Conservation (phyloP, 2,113 vertebrate genomes). For the Centropristis striata region DNA sequence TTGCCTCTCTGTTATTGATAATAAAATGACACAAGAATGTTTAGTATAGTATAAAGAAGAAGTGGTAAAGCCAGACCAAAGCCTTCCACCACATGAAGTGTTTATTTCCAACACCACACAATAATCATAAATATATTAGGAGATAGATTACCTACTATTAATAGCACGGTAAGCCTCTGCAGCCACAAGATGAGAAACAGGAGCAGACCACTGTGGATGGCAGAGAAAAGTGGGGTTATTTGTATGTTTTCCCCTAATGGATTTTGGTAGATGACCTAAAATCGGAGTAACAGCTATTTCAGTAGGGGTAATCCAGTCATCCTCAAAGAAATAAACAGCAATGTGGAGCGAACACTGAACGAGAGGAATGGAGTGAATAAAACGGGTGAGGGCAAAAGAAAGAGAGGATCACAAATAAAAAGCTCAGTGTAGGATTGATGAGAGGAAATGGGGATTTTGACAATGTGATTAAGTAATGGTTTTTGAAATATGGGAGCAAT, state of each 20-base stretch:
- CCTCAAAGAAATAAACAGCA: slow-evolving; percentile 76
- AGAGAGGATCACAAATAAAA: slow-evolving; percentile 77
- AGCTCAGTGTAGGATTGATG: slow-evolving; percentile 78
- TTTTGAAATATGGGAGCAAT: slow-evolving; percentile 75
- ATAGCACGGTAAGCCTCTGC: slow-evolving; percentile 67
- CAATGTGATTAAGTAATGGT: slow-evolving; percentile 85
- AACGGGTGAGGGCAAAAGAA: slow-evolving; percentile 69
- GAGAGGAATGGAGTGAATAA: slow-evolving; percentile 65
- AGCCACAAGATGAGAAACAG: slow-evolving; percentile 65
- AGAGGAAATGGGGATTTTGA: slow-evolving; percentile 83
- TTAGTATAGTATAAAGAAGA: slow-evolving; percentile 22
- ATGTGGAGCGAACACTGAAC: slow-evolving; percentile 63
- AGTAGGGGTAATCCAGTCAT: slow-evolving; percentile 84
- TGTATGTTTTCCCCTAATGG: slow-evolving; percentile 77
- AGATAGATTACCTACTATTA: slow-evolving; percentile 74
- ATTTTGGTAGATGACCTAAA: slow-evolving; percentile 84
- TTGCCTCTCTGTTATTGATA: slow-evolving; percentile 51
- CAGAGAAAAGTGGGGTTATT: slow-evolving; percentile 77
- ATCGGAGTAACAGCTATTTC: slow-evolving; percentile 86
- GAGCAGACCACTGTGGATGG: slow-evolving; percentile 66
- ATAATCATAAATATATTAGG: slow-evolving; percentile 68
- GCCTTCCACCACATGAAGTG: slow-evolving; percentile 34
- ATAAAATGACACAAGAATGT: slow-evolving; percentile 34
- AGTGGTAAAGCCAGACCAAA: slow-evolving; percentile 21
- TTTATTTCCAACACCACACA: slow-evolving; percentile 65